phyloP scores from a whole-genome alignment of 2,888 invertebrate species.

The Salpingus planirostris region DNA sequence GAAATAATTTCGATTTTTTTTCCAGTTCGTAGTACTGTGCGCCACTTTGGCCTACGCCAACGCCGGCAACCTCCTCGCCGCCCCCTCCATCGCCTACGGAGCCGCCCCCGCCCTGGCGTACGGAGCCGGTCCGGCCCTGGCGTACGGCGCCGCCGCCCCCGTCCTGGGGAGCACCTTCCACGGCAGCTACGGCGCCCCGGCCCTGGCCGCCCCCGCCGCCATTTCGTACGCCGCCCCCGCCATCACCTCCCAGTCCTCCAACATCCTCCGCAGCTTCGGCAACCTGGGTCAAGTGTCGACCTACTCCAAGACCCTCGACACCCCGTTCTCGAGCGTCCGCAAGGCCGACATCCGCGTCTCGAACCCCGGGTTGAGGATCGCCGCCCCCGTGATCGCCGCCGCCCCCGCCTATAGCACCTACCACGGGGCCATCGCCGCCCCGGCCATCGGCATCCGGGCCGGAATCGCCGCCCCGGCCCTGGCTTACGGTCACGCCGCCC shows the following conservation, averaged over 20 bases:
- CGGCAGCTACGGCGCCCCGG: constrained; percentile 3
- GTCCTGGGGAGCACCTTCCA: constrained; percentile 5
- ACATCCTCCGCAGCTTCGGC: constrained; percentile 54
- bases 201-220: constrained; percentile 4
- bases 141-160: constrained; percentile 7
- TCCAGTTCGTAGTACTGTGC: constrained; percentile 19
- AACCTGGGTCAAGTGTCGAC: constrained; percentile 59
- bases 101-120: constrained; percentile 7
- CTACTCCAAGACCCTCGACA: constrained; percentile 14
- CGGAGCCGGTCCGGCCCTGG: constrained; percentile 6
- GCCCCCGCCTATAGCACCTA: constrained; percentile 35
- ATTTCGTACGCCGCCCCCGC: constrained; percentile 8
- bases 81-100: constrained; percentile 6
- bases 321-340: constrained; percentile 13
- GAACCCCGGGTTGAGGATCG: constrained; percentile 10
- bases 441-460: constrained; percentile 11
- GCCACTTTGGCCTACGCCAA: constrained; percentile 23
- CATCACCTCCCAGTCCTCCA: constrained; percentile 43
- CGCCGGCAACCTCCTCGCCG: constrained; percentile 18
- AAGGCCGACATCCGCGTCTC: constrained; percentile 13
- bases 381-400: constrained; percentile 5
- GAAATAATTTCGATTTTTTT: too few relatives aligned
- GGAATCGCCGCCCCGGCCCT: constrained; percentile 16
- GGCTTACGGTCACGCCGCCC: constrained; percentile 12
- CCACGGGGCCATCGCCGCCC: constrained; percentile 39